These are phyloP conservation scores for Gyrodactylus bullatarudis DNA, from an alignment of 1,140 invertebrate species.

Conservation along the genomic window DNA sequence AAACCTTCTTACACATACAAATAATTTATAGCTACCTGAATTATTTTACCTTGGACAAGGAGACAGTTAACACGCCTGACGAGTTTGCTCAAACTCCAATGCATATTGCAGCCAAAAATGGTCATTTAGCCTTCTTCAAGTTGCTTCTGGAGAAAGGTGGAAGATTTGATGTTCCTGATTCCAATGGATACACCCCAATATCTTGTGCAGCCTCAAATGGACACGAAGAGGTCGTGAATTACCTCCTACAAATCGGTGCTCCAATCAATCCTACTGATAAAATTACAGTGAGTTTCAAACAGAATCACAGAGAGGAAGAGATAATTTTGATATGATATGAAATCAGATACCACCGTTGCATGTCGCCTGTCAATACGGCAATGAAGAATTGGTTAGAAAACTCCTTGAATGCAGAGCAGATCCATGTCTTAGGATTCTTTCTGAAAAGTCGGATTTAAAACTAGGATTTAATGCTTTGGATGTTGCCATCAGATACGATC, in stretches of 20 bases:
- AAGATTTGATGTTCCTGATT: not conserved
- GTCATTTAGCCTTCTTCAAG: conserved; percentile 9
- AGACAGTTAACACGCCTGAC: conserved; percentile 20
- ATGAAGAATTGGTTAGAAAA: not conserved
- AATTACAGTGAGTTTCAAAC: not conserved
- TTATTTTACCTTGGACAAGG: conserved; percentile 10
- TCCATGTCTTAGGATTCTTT: not conserved
- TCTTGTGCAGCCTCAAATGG: not conserved
- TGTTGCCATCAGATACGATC: not conserved
- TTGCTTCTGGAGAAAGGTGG: not conserved
- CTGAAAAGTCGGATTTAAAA: not conserved
- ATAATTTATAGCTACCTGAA: not conserved
- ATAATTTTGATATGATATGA: too few relatives aligned
- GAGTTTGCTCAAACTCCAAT: conserved; percentile 24
- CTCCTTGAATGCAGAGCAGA: not conserved
- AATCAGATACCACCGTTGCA: not conserved
- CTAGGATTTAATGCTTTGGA: not conserved
- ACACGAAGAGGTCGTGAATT: not conserved
- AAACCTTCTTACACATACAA: conserved; percentile 17
- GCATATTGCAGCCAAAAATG: conserved; percentile 21
- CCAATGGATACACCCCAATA: not conserved
- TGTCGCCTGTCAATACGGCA: not conserved
- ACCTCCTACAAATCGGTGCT: not conserved
- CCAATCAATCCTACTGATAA: not conserved
- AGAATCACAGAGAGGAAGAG: too few relatives aligned